Evolutionary conservation across 2,797 vertebrate species (phyloP).

Genomic region (Hippoglossus hippoglossus): DNA sequence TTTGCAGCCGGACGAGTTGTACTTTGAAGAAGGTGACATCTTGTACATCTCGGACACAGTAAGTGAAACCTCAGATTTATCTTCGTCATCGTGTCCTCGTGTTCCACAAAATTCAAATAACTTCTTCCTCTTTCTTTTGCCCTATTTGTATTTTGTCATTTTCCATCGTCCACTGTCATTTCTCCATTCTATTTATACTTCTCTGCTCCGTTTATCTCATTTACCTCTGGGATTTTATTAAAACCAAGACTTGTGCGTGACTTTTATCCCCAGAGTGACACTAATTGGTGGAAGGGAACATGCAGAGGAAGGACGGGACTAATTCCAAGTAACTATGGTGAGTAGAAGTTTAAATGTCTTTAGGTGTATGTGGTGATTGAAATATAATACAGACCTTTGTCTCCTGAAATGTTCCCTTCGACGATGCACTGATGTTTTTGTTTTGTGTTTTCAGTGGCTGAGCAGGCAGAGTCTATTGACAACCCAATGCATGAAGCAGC

Average conservation of each 20-base stretch:
- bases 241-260: background rate
- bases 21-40: slow-evolving; percentile 98
- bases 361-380: background rate
- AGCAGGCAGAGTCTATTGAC: slow-evolving; percentile 96
- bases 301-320: slow-evolving; percentile 94
- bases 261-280: slow-evolving; percentile 88
- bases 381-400: background rate
- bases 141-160: slow-evolving; percentile 13
- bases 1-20: slow-evolving; percentile 94
- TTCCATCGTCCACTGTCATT: background rate
- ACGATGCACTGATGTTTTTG: background rate
- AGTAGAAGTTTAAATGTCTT: slow-evolving; percentile 46
- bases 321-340: slow-evolving; percentile 99
- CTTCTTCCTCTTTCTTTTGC: slow-evolving; percentile 44
- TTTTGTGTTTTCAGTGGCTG: slow-evolving; percentile 87
- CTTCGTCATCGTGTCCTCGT: background rate
- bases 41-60: slow-evolving; percentile 98
- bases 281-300: slow-evolving; percentile 99
- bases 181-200: background rate
- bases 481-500: slow-evolving; percentile 98
- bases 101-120: background rate
- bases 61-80: slow-evolving; percentile 58
- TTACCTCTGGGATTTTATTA: slow-evolving; percentile 1
- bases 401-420: no score
- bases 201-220: background rate